Conservation (phyloP, 1,140 invertebrate species). For the Nylanderia fulva region DNA sequence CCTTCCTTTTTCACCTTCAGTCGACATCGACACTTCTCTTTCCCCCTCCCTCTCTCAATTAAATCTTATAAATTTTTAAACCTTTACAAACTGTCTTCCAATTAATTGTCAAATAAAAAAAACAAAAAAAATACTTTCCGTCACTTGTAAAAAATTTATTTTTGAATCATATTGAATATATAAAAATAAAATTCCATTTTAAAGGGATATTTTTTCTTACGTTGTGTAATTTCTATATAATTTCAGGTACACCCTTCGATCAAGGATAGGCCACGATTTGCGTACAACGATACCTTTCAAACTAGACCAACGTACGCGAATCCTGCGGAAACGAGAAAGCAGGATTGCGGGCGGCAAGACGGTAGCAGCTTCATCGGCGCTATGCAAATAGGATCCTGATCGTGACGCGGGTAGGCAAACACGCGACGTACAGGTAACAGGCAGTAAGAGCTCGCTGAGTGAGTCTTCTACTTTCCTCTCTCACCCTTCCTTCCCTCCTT, state of each 20-base stretch:
- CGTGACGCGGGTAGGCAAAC: conserved; percentile 77
- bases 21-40: not conserved
- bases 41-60: no score
- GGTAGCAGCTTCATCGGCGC: conserved; percentile 77
- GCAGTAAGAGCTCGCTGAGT: conserved; percentile 69
- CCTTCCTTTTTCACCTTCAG: conserved; percentile 1
- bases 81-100: not conserved
- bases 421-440: conserved; percentile 76
- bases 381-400: conserved; percentile 79
- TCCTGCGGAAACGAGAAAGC: conserved; percentile 44
- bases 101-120: not conserved
- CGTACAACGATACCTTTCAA: not conserved
- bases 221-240: not conserved
- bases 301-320: not conserved
- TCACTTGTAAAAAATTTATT: not conserved
- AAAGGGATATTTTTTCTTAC: not conserved
- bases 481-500: not conserved
- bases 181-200: no score
- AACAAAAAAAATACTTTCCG: not conserved
- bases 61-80: no score
- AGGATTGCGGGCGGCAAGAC: conserved; percentile 31
- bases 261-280: not conserved
- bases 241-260: not conserved
- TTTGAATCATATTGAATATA: no score
- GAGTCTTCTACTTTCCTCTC: conserved; percentile 65